Evolutionary conservation across 2,113 vertebrate genomes (phyloP), one percentile per base, ranked within the genome.

Genomic region (Centrocercus urophasianus): DNA sequence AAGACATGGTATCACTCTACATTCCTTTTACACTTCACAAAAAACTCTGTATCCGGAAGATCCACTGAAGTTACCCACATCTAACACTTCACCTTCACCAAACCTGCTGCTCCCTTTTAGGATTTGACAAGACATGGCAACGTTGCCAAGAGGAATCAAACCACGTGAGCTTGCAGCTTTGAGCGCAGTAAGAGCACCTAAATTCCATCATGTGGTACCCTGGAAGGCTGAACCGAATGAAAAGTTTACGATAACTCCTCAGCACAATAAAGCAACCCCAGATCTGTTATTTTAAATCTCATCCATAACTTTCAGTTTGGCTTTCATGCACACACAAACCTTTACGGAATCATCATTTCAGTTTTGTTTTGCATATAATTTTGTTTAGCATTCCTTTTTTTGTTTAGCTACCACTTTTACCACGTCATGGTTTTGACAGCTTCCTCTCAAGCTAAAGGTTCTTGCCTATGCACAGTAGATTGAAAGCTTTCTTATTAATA

Each of bases 111-210:
- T 94, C 12, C 5, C 28, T 83, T 88, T 83, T 82, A 74, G 96
- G 71, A 95, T 91, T 83, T 18, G 7, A 82, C 69, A 83, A 93
- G 75, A 59, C 54, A 77, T 88, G 82, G 94, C 94, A 96, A 76
- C 76, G 43, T 42, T 96, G 89, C 93, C 93, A 63, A 79, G 52
- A 93, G 77, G 71, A 93, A 96, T 94, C 19, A 10, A 88, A 86
- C 27, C 66, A 79, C 36, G 59, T 32, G 57, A 96, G 75, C 90
- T 74, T 81, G 80, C 71, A 94, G 94, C 85, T 92, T 94, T 84
- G 88, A 93, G 95, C 89, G 47, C 65, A 96, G 92, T 64, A 84
- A 95, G 86, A 93, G 84, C 25, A 93, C 93, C 93, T 90, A 91
- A 97, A 95, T 92, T 93, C 93, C 92, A 85, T 93, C 95, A 80